Percentiles rank a stretch among this genome's conserved stretches.
Evolutionary conservation across 2,888 invertebrate species (phyloP).

Genomic region (Zele albiditarsus): DNA sequence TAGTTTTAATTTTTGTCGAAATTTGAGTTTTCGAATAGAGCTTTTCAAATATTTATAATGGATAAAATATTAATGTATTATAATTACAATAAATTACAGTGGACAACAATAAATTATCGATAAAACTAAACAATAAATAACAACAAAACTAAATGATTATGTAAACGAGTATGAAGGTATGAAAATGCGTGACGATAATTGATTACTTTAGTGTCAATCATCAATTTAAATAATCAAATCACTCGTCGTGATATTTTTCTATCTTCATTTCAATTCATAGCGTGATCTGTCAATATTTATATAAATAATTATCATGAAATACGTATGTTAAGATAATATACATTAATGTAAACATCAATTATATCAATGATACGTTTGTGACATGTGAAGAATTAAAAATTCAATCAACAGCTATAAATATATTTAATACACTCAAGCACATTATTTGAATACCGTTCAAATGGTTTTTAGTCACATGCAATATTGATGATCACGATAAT

Average conservation of each 20-base stretch:
- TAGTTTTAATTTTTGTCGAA: too few relatives aligned
- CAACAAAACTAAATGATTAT: too few relatives aligned
- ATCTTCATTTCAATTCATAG: background rate
- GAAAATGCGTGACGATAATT: background rate
- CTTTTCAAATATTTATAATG: too few relatives aligned
- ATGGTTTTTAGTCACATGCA: constrained; percentile 46
- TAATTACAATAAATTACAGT: too few relatives aligned
- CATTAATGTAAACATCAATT: background rate
- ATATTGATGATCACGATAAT: constrained; percentile 21
- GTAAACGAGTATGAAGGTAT: too few relatives aligned
- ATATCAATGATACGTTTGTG: background rate
- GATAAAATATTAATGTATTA: too few relatives aligned
- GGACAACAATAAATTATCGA: too few relatives aligned
- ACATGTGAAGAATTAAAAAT: background rate
- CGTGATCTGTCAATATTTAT: background rate
- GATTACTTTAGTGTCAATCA: background rate
- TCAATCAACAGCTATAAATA: background rate
- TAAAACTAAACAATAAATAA: too few relatives aligned
- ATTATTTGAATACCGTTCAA: background rate
- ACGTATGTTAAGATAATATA: background rate
- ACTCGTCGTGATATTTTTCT: background rate
- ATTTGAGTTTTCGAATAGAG: too few relatives aligned
- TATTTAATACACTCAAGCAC: constrained; percentile 1
- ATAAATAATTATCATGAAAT: background rate
- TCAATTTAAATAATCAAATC: background rate